A percentile compares a stretch with the other conserved stretches of the same genome.
phyloP scores from a whole-genome alignment of 2,797 vertebrate species.

The Eulemur mongoz region DNA sequence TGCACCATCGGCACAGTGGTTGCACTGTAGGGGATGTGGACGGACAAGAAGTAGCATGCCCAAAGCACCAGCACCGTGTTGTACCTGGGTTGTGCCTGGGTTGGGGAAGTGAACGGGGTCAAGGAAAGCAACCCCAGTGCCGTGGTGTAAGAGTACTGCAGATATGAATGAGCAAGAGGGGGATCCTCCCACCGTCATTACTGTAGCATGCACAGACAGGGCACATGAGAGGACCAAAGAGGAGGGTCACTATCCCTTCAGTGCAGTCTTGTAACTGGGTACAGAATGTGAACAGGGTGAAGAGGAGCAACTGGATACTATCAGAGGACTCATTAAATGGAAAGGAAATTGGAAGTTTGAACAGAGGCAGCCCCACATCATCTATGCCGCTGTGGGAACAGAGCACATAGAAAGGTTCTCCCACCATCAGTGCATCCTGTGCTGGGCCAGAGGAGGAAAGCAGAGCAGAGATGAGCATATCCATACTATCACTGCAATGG shows the following conservation, averaged over 20 bases:
- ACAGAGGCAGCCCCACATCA: neutral
- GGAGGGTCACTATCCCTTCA: neutral
- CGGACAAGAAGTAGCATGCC: fast-evolving
- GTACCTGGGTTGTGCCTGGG: too few species aligned
- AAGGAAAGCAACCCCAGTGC: neutral
- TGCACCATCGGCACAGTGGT: neutral
- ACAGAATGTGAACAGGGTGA: neutral
- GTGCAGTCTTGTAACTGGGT: neutral
- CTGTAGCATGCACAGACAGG: neutral
- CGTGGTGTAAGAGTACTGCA: neutral
- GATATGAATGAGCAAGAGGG: neutral
- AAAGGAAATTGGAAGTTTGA: neutral
- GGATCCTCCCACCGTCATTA: neutral
- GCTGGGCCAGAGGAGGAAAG: neutral
- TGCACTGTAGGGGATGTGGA: neutral
- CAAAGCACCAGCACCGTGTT: neutral
- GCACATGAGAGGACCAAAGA: neutral
- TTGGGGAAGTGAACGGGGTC: neutral
- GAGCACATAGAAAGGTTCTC: neutral
- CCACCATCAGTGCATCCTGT: neutral
- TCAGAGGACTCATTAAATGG: neutral
- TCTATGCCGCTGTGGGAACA: neutral
- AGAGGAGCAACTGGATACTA: neutral
- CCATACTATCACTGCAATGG: neutral
- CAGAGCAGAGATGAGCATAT: neutral